Evolutionary conservation across 1,140 invertebrate species (phyloP).

Genomic region (Planococcus citri): DNA sequence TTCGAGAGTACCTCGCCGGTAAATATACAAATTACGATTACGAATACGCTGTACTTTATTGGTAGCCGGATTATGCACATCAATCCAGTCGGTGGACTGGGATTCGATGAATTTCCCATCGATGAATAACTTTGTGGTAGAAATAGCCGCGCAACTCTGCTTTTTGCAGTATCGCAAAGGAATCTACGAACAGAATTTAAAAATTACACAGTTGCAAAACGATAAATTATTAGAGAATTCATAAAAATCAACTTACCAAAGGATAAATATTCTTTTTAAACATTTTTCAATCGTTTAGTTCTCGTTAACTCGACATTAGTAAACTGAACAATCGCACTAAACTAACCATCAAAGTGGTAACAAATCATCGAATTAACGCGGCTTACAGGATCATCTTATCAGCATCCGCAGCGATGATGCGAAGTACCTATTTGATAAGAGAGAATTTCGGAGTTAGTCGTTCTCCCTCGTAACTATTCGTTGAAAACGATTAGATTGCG

Average conservation of each 20-base stretch:
- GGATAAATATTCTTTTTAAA: neutral
- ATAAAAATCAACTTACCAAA: neutral
- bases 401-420: too few relatives aligned
- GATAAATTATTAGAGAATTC: neutral
- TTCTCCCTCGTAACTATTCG: too few relatives aligned
- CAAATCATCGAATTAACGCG: too few relatives aligned
- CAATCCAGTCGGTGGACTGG: constrained; percentile 81
- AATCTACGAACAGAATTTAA: neutral
- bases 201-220: too few relatives aligned
- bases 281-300: neutral
- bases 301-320: neutral
- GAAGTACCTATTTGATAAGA: too few relatives aligned
- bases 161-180: constrained; percentile 1
- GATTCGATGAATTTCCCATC: constrained; percentile 92
- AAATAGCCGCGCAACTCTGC: neutral
- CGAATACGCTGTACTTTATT: constrained; percentile 64
- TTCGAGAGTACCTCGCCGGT: too few relatives aligned
- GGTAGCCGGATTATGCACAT: constrained; percentile 86
- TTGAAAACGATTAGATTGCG: too few relatives aligned
- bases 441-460: too few relatives aligned
- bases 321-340: too few relatives aligned
- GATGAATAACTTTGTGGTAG: constrained; percentile 47
- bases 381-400: too few relatives aligned
- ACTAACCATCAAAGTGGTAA: too few relatives aligned
- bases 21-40: neutral